Base-by-base conservation (phyloP, 2,113 vertebrate species). In the Prinia subflava region DNA sequence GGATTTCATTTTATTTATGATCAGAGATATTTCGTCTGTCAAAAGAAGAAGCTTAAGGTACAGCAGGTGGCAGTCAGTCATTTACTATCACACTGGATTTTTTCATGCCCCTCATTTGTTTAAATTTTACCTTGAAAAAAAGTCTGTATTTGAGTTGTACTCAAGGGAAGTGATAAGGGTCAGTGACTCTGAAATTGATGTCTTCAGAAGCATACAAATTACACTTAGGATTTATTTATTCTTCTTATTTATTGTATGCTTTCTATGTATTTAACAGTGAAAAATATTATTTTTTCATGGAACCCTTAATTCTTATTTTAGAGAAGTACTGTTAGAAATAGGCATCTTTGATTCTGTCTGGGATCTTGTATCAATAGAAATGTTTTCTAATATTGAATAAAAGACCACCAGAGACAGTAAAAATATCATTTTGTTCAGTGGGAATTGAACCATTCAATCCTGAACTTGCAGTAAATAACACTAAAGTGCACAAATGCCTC, bases 61-160 rank as follows among this genome's bases (percentile, higher is more conserved):
- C 90, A 93, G 60, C 73, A 93, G 84, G 35, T 94, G 90, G 88
- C 90, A 95, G 69, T 91, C 68, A 91, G 84, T 87, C 63, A 87
- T 91, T 87, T 93, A 44, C n/a, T 78, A 57, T 92, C 41, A 44
- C 9, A 53, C 0, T 37, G 19, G 27, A 17, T 39, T 31, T 47
- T 81, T 87, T 84, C 42, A 59, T 55, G 33, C 2, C 17, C 3
- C 3, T 11, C 2, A 22, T 82, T 89, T 82, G 9, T 79, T 91
- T 59, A n/a, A 39, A 64, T 90, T 75, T 82, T 70, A 56, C 22
- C 42, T 76, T 69, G 41, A 63, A 91, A 24, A 59, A 39, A 84
- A 37, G 41, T 31, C 39, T 63, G 5, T 65, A n/a, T 81, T 68
- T 78, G 27, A 63, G 9, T 78, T 87, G 14, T 46, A 21, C 4